phyloP scores from a whole-genome alignment of 2,797 vertebrate species.

The Scyliorhinus canicula region DNA sequence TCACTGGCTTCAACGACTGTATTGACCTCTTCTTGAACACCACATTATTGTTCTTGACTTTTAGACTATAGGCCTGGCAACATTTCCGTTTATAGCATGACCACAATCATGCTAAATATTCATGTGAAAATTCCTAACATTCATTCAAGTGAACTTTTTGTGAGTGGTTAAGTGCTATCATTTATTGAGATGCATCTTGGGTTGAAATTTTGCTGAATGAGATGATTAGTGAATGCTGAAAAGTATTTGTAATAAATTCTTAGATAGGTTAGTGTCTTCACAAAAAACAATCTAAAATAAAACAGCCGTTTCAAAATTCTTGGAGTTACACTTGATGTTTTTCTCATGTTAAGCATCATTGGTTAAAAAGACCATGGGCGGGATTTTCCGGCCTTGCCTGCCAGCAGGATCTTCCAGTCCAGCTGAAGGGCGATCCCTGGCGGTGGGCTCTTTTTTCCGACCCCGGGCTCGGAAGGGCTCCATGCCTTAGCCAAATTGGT shows the following conservation, averaged over 20 bases:
- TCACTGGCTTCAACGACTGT: not conserved
- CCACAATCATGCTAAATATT: conserved; percentile 23
- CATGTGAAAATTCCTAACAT: conserved; percentile 23
- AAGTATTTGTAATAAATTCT: not conserved
- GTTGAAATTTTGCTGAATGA: not conserved
- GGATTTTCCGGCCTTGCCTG: no score
- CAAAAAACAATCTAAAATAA: no score
- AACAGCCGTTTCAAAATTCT: no score
- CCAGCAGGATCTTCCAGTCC: no score
- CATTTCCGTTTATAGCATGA: conserved; percentile 20
- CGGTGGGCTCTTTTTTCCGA: no score
- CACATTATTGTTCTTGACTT: not conserved
- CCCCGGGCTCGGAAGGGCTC: no score
- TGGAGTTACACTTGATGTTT: no score
- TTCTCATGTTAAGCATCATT: no score
- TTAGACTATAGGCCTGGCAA: not conserved
- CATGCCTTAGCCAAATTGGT: no score
- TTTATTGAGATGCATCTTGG: not conserved
- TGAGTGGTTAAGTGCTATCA: not conserved
- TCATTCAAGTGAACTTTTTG: not conserved
- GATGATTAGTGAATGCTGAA: not conserved
- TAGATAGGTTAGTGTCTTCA: not conserved
- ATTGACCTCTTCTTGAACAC: not conserved
- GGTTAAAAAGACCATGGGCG: no score
- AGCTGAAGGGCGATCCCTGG: no score